Conservation (phyloP, 2,797 vertebrate genomes). For the Dendrocincla tyrannina region DNA sequence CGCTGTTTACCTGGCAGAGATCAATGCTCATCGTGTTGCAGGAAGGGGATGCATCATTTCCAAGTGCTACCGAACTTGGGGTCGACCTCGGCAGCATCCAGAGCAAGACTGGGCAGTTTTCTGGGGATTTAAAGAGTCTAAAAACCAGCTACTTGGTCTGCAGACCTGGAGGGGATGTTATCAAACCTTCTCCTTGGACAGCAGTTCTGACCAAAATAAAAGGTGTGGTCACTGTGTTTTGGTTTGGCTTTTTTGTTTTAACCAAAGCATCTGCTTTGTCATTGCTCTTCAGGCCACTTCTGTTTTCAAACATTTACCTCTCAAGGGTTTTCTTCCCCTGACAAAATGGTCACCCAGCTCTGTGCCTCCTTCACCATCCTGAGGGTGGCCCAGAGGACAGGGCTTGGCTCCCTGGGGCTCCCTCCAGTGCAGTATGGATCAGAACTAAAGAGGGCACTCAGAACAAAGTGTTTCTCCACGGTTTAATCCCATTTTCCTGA, state of each 20-base stretch:
- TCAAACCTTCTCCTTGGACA: neutral
- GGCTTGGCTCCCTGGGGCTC: neutral
- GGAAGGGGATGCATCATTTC: neutral
- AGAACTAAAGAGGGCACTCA: neutral
- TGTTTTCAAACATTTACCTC: conserved; percentile 8
- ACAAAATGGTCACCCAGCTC: neutral
- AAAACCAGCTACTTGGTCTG: neutral
- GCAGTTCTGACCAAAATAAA: neutral
- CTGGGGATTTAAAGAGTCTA: neutral
- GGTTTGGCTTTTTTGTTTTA: neutral
- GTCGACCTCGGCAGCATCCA: neutral
- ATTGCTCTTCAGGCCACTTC: neutral
- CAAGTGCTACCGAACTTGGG: neutral
- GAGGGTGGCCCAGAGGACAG: neutral
- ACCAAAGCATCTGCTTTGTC: neutral
- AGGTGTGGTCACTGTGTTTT: neutral
- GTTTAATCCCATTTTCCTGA: neutral
- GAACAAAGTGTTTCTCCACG: neutral
- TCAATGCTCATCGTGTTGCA: neutral
- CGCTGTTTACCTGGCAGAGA: neutral
- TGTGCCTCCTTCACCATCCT: neutral
- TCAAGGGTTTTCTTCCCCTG: neutral
- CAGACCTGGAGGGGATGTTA: neutral
- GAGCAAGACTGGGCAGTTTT: neutral
- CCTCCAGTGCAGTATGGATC: neutral